Evolutionary conservation across 2,888 invertebrate species (phyloP).

Genomic region (Eutolmus rufibarbis): DNA sequence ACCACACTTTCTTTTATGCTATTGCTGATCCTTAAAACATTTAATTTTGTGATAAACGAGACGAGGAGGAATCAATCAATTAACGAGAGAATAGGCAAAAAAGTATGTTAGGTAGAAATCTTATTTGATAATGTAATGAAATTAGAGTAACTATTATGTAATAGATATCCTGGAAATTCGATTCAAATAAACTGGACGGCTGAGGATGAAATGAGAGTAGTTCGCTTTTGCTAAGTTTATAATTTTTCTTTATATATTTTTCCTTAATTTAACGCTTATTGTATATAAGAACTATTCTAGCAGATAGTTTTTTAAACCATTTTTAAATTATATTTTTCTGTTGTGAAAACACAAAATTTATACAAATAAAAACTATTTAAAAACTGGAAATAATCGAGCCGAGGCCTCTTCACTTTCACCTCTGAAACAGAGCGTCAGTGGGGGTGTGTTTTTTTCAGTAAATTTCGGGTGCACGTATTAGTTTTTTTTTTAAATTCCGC

Average conservation of each 20-base stretch:
- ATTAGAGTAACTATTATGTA: constrained; percentile 25
- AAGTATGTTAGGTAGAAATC: constrained; percentile 38
- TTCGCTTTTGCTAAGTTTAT: constrained; percentile 20
- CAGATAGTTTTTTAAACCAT: constrained; percentile 28
- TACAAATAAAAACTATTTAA: constrained; percentile 35
- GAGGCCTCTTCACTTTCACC: not conserved
- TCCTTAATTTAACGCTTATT: constrained; percentile 31
- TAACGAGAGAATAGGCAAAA: constrained; percentile 26
- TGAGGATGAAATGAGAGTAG: constrained; percentile 32
- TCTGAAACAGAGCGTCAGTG: not conserved
- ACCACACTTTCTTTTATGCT: constrained; percentile 21
- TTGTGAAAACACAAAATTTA: constrained; percentile 36
- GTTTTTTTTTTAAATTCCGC: not conserved
- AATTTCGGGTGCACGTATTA: not conserved
- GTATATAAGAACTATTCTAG: constrained; percentile 35
- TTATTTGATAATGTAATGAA: constrained; percentile 27
- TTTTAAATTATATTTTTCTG: constrained; percentile 36
- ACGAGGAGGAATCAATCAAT: constrained; percentile 33
- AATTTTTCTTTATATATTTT: constrained; percentile 17
- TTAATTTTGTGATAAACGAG: constrained; percentile 38
- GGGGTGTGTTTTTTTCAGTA: not conserved
- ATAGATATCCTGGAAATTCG: constrained; percentile 29
- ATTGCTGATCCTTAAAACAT: constrained; percentile 19
- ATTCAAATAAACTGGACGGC: constrained; percentile 23
- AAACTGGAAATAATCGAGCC: not conserved